A percentile compares a stretch with the other conserved stretches of the same genome.
Conservation (phyloP, 2,888 invertebrate species). For the Mayetiola destructor region DNA sequence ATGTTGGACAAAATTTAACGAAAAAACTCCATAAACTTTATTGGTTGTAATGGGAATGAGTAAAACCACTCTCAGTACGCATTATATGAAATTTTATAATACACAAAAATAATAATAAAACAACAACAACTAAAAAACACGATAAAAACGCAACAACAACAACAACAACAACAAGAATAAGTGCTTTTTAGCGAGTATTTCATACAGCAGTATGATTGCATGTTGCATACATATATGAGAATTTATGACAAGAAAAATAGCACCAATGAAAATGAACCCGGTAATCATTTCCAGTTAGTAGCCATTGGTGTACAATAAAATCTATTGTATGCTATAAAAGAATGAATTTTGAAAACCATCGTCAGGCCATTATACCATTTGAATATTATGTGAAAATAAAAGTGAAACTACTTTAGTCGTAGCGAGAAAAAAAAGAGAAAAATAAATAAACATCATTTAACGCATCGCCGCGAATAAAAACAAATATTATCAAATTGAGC, state of each 20-base stretch:
- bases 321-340: conserved; percentile 5
- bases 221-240: too few relatives aligned
- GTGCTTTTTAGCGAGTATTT: neutral
- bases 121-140: neutral
- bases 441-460: too few relatives aligned
- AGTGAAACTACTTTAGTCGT: too few relatives aligned
- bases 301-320: conserved; percentile 7
- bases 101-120: neutral
- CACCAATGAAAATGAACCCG: neutral
- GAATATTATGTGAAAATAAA: too few relatives aligned
- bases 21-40: conserved; percentile 11
- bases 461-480: too few relatives aligned
- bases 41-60: conserved; percentile 1
- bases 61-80: neutral
- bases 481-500: too few relatives aligned
- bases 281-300: conserved; percentile 12
- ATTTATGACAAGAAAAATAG: neutral
- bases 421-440: too few relatives aligned
- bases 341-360: neutral
- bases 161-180: neutral
- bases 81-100: neutral
- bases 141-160: neutral
- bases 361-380: too few relatives aligned
- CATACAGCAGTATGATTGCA: too few relatives aligned
- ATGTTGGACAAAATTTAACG: neutral